A percentile compares a stretch with the other conserved stretches of the same genome.
Conservation (phyloP, 92 coral and sea anemone genomes). For the Siderastrea radians region DNA sequence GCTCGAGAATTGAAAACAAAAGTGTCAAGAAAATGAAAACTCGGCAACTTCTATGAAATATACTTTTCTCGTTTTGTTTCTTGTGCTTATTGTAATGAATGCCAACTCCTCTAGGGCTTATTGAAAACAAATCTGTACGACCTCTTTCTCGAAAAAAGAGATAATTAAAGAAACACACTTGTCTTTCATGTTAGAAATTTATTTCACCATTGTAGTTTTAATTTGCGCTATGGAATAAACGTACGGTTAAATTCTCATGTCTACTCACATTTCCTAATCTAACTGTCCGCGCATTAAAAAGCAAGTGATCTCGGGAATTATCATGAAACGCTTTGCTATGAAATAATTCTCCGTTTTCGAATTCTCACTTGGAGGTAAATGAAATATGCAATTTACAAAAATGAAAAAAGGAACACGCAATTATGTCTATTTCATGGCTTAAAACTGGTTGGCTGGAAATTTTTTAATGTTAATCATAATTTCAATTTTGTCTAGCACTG, state of each 20-base stretch:
- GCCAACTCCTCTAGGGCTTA: background rate
- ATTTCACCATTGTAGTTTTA: background rate
- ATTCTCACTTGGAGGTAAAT: conserved; percentile 29
- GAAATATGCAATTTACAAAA: conserved; percentile 4
- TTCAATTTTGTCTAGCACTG: background rate
- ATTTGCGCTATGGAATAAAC: background rate
- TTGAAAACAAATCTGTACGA: background rate
- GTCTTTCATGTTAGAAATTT: background rate
- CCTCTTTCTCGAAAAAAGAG: background rate
- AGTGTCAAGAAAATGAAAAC: background rate
- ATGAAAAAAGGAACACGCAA: conserved; percentile 4
- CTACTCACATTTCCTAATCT: background rate
- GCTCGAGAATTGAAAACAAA: background rate
- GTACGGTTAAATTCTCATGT: background rate
- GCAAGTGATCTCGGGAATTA: conserved; percentile 20
- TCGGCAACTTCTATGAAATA: background rate
- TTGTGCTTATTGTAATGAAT: conserved; percentile 4
- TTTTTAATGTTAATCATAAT: background rate
- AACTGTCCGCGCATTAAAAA: background rate
- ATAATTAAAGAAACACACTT: background rate
- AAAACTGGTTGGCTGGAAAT: conserved; percentile 2
- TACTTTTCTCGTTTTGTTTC: background rate
- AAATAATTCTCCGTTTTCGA: conserved; percentile 16
- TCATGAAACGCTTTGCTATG: conserved; percentile 6
- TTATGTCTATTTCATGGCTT: background rate